Conservation (phyloP, 2,113 vertebrate species). For the Thunnus maccoyii region DNA sequence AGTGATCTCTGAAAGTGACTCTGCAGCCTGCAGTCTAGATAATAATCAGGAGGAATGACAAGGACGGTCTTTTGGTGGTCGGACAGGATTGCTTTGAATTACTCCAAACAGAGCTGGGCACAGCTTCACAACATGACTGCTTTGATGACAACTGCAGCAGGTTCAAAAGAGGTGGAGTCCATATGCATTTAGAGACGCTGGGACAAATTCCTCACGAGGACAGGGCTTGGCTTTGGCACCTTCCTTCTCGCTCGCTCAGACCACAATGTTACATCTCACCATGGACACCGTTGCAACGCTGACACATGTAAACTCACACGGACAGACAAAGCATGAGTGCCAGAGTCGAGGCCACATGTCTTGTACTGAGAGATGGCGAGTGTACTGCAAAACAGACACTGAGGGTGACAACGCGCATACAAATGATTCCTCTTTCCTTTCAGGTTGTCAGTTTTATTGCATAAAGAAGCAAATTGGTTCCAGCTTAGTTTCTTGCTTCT, state of each 20-base stretch:
- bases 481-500: too few relatives aligned
- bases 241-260: constrained; percentile 23
- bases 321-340: background rate
- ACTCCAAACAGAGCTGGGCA: background rate
- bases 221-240: constrained; percentile 32
- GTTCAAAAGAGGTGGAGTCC: background rate
- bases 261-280: constrained; percentile 31
- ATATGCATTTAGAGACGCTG: background rate
- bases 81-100: constrained; percentile 1
- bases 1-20: constrained; percentile 47
- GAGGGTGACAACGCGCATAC: background rate
- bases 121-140: background rate
- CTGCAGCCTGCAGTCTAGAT: constrained; percentile 21
- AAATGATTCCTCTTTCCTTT: background rate
- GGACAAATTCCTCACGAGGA: constrained; percentile 25
- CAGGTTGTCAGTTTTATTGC: background rate
- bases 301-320: constrained; percentile 8
- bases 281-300: background rate
- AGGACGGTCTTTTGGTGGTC: background rate
- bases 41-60: constrained; percentile 34
- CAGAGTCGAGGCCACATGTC: constrained; percentile 6
- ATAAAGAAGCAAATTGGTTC: background rate
- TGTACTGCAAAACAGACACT: background rate
- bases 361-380: background rate
- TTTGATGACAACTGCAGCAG: background rate